Conservation (phyloP, 2,797 vertebrate species). For the Falco biarmicus region DNA sequence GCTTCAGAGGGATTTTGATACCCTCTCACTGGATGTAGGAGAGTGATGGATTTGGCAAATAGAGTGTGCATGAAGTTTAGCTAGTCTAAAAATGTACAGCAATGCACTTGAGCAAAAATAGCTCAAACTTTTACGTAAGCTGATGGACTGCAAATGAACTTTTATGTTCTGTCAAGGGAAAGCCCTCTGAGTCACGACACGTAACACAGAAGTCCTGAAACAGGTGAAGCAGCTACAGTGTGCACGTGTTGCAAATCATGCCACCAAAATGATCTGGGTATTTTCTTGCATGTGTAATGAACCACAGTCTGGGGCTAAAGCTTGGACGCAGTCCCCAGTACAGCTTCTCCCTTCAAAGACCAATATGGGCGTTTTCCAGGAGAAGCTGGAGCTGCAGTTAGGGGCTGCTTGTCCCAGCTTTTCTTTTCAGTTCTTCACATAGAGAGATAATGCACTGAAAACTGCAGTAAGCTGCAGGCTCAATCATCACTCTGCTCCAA, state of each 20-base stretch:
- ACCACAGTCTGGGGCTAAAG: background rate
- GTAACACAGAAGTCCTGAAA: background rate
- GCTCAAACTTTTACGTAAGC: constrained; percentile 20
- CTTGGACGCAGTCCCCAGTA: background rate
- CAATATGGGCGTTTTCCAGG: background rate
- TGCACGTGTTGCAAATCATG: background rate
- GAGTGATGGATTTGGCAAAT: constrained; percentile 12
- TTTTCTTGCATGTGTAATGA: background rate
- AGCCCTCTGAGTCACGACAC: background rate
- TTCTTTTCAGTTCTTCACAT: background rate
- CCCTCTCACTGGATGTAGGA: background rate
- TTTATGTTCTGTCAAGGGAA: constrained; percentile 11
- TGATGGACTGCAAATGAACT: constrained; percentile 23
- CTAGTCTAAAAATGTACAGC: constrained; percentile 4
- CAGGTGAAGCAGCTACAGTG: background rate
- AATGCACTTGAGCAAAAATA: constrained; percentile 35
- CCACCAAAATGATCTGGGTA: background rate
- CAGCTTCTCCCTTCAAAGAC: background rate
- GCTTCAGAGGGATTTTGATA: background rate
- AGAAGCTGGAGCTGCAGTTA: background rate
- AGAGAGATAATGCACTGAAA: background rate
- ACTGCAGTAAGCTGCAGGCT: background rate
- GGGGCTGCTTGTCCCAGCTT: background rate
- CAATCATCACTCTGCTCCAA: background rate
- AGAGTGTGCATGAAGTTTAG: background rate